Percentiles rank a stretch among this genome's conserved stretches.
phyloP scores from a whole-genome alignment of 2,888 invertebrate genomes.

The Nipponacmea schrenckii region DNA sequence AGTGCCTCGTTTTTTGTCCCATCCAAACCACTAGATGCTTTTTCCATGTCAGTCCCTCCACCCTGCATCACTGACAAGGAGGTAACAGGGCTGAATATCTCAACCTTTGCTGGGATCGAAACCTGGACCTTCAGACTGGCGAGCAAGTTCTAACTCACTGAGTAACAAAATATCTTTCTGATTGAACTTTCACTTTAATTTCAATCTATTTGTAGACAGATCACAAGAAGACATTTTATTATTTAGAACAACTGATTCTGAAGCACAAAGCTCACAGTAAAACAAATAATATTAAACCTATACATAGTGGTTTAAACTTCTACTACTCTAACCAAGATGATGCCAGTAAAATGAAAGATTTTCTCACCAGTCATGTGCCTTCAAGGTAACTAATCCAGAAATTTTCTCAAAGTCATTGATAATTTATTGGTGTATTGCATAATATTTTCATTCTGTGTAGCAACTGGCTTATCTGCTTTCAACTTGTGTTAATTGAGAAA shows the following conservation, averaged over 20 bases:
- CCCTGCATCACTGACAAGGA: no score
- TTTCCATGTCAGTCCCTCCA: no score
- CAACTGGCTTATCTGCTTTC: no score
- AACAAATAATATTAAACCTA: conserved; percentile 65
- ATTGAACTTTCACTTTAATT: not conserved
- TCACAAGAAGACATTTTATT: conserved; percentile 97
- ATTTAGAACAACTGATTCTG: conserved; percentile 94
- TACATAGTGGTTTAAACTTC: conserved; percentile 92
- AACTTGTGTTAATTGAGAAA: no score
- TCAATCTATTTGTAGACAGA: conserved; percentile 74
- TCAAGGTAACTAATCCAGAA: conserved; percentile 70
- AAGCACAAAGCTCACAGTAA: conserved; percentile 88
- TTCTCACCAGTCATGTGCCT: conserved; percentile 87
- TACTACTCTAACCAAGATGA: conserved; percentile 89
- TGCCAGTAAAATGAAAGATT: conserved; percentile 95
- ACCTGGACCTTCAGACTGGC: no score
- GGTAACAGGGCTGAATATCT: no score
- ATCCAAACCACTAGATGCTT: no score
- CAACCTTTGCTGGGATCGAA: no score
- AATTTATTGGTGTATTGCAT: not conserved
- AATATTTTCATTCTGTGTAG: not conserved
- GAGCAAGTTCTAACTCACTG: no score
- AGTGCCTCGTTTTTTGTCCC: no score
- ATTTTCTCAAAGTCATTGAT: conserved; percentile 6
- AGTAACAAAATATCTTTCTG: no score